Evolutionary conservation across 1,140 invertebrate species (phyloP).

Genomic region (Gryllus bimaculatus): DNA sequence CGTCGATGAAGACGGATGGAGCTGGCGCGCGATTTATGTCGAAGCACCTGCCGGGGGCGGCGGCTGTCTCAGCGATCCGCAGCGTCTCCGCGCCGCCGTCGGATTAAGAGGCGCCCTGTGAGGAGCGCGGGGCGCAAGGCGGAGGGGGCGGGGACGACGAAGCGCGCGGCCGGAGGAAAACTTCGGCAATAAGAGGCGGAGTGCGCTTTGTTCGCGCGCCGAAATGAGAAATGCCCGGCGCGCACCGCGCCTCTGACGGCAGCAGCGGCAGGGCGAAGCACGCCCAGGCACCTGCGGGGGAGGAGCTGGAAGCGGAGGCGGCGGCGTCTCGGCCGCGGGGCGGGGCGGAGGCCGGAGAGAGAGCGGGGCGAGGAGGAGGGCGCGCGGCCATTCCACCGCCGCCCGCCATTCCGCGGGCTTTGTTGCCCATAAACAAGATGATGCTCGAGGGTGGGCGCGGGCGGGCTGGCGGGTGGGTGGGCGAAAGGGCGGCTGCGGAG

Average conservation of each 20-base stretch:
- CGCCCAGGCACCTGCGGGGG: too few species aligned
- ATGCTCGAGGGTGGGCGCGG: conserved; percentile 27
- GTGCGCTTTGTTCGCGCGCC: background rate
- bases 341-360: too few species aligned
- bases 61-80: background rate
- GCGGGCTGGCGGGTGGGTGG: conserved; percentile 21
- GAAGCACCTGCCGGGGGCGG: background rate
- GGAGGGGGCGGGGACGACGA: too few species aligned
- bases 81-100: background rate
- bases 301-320: too few species aligned
- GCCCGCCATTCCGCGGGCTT: conserved; percentile 27
- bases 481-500: background rate
- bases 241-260: too few species aligned
- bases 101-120: background rate
- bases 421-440: conserved; percentile 36
- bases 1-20: background rate
- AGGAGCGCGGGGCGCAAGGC: too few species aligned
- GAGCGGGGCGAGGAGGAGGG: too few species aligned
- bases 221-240: conserved; percentile 2
- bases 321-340: background rate
- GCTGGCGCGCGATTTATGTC: background rate
- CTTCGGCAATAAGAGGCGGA: background rate
- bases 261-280: too few species aligned
- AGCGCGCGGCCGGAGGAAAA: background rate
- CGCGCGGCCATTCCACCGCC: background rate